A percentile compares a stretch with the other conserved stretches of the same genome.
Evolutionary conservation across 2,797 vertebrate species (phyloP).

Genomic region (Nannoperca obscura): DNA sequence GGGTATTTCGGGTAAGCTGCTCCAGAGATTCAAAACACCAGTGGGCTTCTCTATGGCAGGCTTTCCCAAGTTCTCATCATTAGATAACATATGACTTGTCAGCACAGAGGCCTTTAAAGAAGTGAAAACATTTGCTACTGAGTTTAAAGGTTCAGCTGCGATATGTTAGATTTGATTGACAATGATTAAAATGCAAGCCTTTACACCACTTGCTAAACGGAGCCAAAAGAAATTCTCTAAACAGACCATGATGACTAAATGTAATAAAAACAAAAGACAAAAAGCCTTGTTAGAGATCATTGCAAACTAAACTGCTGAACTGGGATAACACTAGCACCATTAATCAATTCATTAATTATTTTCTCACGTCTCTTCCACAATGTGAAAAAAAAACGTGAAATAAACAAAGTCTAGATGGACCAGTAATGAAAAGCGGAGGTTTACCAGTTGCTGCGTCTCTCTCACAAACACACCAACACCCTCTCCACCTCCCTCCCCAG

Average conservation of each 20-base stretch:
- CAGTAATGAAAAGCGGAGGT: conserved; percentile 12
- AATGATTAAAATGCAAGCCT: conserved; percentile 2
- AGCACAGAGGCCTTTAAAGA: background rate
- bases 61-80: conserved; percentile 20
- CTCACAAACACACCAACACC: conserved; percentile 1
- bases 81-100: conserved; percentile 10
- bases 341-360: background rate
- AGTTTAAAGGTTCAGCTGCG: conserved; percentile 1
- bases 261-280: conserved; percentile 1
- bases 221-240: background rate
- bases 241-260: conserved; percentile 1
- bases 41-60: conserved; percentile 1
- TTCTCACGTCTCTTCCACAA: background rate
- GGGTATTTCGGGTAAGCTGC: background rate
- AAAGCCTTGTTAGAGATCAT: conserved; percentile 4
- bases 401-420: background rate
- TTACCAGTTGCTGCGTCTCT: conserved; percentile 6
- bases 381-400: background rate
- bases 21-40: conserved; percentile 10
- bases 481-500: background rate
- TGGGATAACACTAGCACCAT: background rate
- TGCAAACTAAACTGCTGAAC: background rate
- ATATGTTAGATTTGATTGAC: conserved; percentile 1
- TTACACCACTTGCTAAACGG: conserved; percentile 2
- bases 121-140: conserved; percentile 8